These are phyloP conservation scores for Perdita meconis DNA, from an alignment of 2,888 invertebrate species.

Conservation along the genomic window DNA sequence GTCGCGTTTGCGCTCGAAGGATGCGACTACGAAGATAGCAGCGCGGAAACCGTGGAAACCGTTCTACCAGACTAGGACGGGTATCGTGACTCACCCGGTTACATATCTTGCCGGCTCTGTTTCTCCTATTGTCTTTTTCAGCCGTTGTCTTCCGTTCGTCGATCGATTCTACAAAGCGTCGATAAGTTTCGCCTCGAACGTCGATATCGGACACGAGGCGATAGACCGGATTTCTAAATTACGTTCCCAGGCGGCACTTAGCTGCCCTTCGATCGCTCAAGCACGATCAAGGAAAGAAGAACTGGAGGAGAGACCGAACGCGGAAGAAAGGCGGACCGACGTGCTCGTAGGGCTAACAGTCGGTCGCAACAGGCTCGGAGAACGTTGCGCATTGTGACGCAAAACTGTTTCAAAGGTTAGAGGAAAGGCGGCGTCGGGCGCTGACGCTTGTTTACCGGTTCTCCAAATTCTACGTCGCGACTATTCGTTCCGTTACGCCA, in stretches of 20 bases:
- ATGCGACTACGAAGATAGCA: conserved; percentile 29
- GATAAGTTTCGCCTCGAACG: too few relatives aligned
- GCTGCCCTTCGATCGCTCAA: not conserved
- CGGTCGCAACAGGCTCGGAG: conserved; percentile 66
- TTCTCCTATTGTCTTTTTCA: conserved; percentile 18
- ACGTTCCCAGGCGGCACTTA: not conserved
- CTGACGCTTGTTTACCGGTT: conserved; percentile 48
- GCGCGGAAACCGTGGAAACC: not conserved
- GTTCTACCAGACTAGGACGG: conserved; percentile 13
- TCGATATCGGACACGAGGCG: too few relatives aligned
- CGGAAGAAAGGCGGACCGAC: conserved; percentile 12
- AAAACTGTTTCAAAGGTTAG: conserved; percentile 72
- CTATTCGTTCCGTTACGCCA: conserved; percentile 34
- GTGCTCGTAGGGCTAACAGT: conserved; percentile 36
- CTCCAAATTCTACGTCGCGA: too few relatives aligned
- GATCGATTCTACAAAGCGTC: not conserved
- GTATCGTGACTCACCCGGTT: conserved; percentile 41
- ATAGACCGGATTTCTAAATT: not conserved
- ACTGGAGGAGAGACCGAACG: conserved; percentile 11
- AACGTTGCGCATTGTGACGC: conserved; percentile 66
- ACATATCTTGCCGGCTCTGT: conserved; percentile 9
- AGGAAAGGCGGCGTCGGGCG: conserved; percentile 61
- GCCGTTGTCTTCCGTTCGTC: not conserved
- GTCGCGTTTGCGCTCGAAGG: conserved; percentile 48
- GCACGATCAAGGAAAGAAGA: not conserved